phyloP scores from a whole-genome alignment of 2,113 vertebrate genomes.

The Epinephelus lanceolatus region DNA sequence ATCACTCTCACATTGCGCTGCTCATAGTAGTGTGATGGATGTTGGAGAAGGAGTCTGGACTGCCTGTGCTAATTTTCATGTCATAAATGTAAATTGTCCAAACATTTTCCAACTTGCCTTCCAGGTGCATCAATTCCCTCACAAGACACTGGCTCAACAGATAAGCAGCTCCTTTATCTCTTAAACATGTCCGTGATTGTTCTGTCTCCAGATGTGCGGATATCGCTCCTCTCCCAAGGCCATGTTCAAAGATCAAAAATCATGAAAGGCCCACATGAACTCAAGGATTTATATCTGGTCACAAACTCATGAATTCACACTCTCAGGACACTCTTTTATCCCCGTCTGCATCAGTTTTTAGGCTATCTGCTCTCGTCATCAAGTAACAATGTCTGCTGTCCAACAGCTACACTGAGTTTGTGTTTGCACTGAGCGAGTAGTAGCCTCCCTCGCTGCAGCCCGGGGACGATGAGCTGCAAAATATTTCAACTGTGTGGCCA shows the following conservation, averaged over 20 bases:
- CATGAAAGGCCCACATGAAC: slow-evolving; percentile 14
- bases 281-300: slow-evolving; percentile 17
- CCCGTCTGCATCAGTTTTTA: slow-evolving; percentile 8
- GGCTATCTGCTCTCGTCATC: slow-evolving; percentile 9
- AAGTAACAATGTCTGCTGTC: background rate
- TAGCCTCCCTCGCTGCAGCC: background rate
- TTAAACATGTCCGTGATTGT: slow-evolving; percentile 4
- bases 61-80: background rate
- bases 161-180: slow-evolving; percentile 8
- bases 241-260: slow-evolving; percentile 24
- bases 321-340: background rate
- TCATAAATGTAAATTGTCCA: background rate
- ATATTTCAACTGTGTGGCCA: background rate
- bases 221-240: background rate
- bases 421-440: background rate
- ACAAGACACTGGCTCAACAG: slow-evolving; percentile 1
- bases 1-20: background rate
- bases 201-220: slow-evolving; percentile 18
- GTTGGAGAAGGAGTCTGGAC: background rate
- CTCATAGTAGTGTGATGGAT: background rate
- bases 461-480: background rate
- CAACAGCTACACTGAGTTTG: slow-evolving; percentile 4
- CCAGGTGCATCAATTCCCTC: background rate
- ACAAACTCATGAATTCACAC: background rate
- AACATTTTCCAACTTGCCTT: slow-evolving; percentile 2